phyloP scores from a whole-genome alignment of 2,888 invertebrate genomes.

The Geophilus truncorum region DNA sequence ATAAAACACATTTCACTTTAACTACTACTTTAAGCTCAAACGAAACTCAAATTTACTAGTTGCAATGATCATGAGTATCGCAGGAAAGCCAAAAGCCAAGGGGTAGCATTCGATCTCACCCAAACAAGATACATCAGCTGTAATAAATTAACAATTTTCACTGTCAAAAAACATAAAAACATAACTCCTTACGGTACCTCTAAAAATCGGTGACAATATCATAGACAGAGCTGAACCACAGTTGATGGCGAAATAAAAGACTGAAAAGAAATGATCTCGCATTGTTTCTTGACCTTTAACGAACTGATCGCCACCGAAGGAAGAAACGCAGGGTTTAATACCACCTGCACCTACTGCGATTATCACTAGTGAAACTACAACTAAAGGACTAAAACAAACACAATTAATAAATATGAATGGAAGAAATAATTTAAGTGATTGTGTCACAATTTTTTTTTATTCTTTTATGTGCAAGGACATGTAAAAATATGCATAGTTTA shows the following conservation, averaged over 20 bases:
- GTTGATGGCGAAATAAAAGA: slow-evolving; percentile 49
- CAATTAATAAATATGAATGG: background rate
- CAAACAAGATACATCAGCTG: slow-evolving; percentile 47
- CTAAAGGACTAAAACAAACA: background rate
- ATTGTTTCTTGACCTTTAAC: slow-evolving; percentile 42
- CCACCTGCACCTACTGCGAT: background rate
- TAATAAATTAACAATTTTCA: background rate
- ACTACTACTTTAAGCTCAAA: background rate
- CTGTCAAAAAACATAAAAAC: background rate
- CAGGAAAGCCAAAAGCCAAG: slow-evolving; percentile 56
- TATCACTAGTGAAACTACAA: background rate
- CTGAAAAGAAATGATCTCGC: slow-evolving; percentile 47
- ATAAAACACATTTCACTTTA: background rate
- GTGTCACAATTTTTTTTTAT: background rate
- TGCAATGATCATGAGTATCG: slow-evolving; percentile 53
- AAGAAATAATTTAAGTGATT: background rate
- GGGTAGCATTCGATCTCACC: slow-evolving; percentile 51
- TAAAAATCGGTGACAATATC: slow-evolving; percentile 46
- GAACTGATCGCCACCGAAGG: background rate
- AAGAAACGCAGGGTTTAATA: background rate
- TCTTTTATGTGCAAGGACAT: background rate
- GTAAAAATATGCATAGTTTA: too few relatives aligned
- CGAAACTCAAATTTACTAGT: slow-evolving; percentile 45
- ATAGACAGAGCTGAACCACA: slow-evolving; percentile 47
- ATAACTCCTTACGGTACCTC: slow-evolving; percentile 41